Base-by-base conservation (phyloP, 1,140 invertebrate species). In the Cardiocondyla obscurior region DNA sequence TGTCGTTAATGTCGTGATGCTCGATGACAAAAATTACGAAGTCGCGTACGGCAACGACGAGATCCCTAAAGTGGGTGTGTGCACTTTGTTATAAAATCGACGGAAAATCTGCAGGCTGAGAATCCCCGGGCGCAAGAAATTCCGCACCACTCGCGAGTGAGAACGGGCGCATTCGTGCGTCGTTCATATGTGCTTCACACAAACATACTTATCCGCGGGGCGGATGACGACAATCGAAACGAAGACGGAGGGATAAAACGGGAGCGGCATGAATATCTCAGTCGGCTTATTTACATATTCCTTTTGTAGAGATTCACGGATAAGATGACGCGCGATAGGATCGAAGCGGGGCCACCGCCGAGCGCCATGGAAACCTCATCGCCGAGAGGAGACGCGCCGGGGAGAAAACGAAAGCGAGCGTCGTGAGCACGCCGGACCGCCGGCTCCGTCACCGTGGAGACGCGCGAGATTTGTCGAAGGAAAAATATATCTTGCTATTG, bases 281-380 rank as follows among this genome's bases (percentile, higher is more conserved):
- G 73, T 82, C 81, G 33, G 81, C 83, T 88, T 88, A 88, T 88
- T 88, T 88, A 88, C 86, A 88, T 85, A 83, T 82, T 85, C 55
- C 83, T 88, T 83, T 55, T 76, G 57, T 69, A 55, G 83, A 81
- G 83, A 88, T 88, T 88, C 87, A 70, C 83, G 73, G 81, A 88
- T 88, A 88, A 81, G 84, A 79, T 69, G 87, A 77, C 82, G 83
- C 67, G 42, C 81, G 74, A 72, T 72, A 67, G 70, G 58, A 87
- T 87, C 76, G 82, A 57, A 69, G n/a, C 22, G 12, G 58, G 36
- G 25, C 14, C 19, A n/a, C 70, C 49, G 33, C 30, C 36, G 46
- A 57, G 39, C 16, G 22, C 65, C 49, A 46, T 36, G 77, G 70
- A 57, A 83, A 72, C 62, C 44, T 69, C 39, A 12, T 73, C 6